These are phyloP conservation scores for Oplegnathus fasciatus DNA, from an alignment of 2,113 vertebrate genomes.

Conservation along the genomic window DNA sequence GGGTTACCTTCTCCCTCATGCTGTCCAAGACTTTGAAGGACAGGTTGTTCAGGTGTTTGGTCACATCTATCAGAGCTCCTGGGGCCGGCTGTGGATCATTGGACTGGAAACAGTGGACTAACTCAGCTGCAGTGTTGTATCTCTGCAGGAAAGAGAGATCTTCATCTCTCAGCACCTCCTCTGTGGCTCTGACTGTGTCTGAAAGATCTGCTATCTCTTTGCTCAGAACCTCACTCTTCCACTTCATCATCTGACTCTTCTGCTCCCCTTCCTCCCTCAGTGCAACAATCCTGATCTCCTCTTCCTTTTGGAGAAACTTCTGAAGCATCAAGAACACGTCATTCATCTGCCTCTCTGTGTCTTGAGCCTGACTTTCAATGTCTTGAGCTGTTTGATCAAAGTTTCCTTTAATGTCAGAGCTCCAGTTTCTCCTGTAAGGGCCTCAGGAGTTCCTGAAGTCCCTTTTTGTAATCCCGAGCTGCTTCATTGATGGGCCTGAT, in stretches of 20 bases:
- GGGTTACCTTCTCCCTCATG: background rate
- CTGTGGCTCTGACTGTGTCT: background rate
- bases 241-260: background rate
- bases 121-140: background rate
- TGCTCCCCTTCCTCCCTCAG: background rate
- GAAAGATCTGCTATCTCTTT: background rate
- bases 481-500: background rate
- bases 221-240: background rate
- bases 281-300: accelerated
- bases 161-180: background rate
- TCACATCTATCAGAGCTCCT: background rate
- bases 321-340: background rate
- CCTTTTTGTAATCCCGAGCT: accelerated
- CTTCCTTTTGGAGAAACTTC: background rate
- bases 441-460: background rate
- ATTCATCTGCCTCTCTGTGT: background rate
- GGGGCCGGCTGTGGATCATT: background rate
- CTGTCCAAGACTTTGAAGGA: background rate
- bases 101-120: accelerated
- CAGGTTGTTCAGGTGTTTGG: constrained; percentile 22
- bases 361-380: background rate
- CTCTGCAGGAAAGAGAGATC: background rate
- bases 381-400: background rate
- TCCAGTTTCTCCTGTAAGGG: background rate
- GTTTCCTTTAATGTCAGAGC: background rate